A percentile compares a stretch with the other conserved stretches of the same genome.
Evolutionary conservation across 2,113 vertebrate species (phyloP).

Genomic region (Otis tarda): DNA sequence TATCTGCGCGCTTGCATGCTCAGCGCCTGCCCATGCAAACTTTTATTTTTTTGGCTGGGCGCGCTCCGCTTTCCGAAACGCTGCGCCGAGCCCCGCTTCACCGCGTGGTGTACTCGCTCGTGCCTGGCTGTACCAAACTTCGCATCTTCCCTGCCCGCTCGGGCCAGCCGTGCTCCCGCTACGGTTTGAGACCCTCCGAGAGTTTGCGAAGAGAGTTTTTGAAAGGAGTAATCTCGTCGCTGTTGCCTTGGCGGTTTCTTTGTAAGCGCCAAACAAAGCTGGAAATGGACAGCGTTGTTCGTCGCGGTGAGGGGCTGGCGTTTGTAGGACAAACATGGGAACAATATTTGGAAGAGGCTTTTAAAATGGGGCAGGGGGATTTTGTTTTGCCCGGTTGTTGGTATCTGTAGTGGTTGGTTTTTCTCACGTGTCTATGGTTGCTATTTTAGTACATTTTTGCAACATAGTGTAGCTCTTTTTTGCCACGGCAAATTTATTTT

Average conservation of each 20-base stretch:
- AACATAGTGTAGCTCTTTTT: neutral
- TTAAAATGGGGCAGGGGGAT: neutral
- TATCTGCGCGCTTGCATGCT: neutral
- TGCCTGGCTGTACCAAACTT: neutral
- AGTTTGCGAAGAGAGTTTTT: neutral
- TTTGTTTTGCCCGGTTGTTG: neutral
- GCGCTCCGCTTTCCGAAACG: neutral
- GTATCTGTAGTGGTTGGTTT: accelerated
- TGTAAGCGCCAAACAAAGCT: slow-evolving; percentile 11
- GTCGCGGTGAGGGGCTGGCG: neutral
- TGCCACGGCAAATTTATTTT: accelerated
- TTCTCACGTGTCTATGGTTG: accelerated
- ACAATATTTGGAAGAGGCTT: neutral
- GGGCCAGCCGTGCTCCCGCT: neutral
- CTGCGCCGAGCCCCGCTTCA: neutral
- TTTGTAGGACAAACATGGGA: neutral
- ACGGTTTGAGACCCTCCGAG: neutral
- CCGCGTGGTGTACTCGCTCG: neutral
- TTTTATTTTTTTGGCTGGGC: neutral
- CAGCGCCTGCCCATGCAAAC: neutral
- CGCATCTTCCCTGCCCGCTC: neutral
- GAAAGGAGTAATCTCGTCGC: neutral
- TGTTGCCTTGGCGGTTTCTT: neutral
- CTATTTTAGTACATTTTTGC: neutral
- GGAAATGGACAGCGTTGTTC: neutral